phyloP scores from a whole-genome alignment of 2,113 vertebrate genomes.

The Leucopsar rothschildi region DNA sequence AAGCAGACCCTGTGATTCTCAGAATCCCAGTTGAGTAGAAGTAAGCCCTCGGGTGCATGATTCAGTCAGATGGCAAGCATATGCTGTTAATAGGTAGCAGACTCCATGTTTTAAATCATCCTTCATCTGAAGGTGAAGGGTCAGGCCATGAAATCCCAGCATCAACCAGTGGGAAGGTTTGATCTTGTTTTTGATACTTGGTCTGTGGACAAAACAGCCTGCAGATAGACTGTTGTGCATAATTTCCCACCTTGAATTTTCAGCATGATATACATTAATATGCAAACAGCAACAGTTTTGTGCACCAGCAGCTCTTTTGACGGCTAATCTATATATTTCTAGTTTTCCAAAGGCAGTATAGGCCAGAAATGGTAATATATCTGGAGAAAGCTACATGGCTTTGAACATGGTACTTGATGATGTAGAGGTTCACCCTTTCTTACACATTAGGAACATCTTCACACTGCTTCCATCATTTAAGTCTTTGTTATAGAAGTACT shows the following conservation, averaged over 20 bases:
- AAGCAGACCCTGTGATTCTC: neutral
- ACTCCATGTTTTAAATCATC: neutral
- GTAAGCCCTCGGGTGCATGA: neutral
- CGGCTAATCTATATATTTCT: neutral
- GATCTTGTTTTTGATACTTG: neutral
- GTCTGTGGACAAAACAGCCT: neutral
- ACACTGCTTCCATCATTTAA: neutral
- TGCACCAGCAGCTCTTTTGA: neutral
- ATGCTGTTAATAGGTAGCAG: neutral
- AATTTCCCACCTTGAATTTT: neutral
- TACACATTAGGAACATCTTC: neutral
- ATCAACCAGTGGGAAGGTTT: neutral
- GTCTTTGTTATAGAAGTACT: neutral
- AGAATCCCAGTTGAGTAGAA: neutral
- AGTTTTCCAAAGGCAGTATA: neutral
- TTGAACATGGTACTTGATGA: neutral
- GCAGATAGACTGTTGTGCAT: neutral
- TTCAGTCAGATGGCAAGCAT: neutral
- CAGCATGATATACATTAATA: neutral
- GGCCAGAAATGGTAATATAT: neutral
- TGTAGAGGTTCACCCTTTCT: neutral
- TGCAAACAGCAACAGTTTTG: neutral
- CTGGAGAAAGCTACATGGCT: neutral
- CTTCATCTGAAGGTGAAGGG: neutral
- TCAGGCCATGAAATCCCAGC: neutral